Evolutionary conservation across 1,140 invertebrate species (phyloP).

Genomic region (Saccostrea cuccullata): DNA sequence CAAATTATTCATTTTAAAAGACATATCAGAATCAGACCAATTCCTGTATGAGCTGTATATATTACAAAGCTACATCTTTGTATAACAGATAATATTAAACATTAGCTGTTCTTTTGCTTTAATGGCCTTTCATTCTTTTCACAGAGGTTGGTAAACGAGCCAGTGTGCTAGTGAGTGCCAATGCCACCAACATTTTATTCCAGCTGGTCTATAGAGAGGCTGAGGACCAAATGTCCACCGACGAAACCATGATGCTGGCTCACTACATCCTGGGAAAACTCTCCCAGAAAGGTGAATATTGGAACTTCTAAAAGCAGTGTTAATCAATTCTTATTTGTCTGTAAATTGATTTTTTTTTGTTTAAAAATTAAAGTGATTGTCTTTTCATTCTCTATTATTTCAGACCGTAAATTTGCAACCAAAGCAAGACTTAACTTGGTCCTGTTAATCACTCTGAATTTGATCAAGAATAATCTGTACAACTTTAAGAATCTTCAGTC

Average conservation of each 20-base stretch:
- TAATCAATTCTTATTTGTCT: not conserved
- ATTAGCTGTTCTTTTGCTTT: too few species aligned
- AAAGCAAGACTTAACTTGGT: conserved; percentile 74
- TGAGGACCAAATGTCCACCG: conserved; percentile 63
- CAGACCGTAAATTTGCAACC: conserved; percentile 77
- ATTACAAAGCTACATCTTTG: too few species aligned
- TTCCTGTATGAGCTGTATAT: too few species aligned
- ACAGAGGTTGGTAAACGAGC: conserved; percentile 72
- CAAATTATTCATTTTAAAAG: too few species aligned
- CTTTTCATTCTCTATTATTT: conserved; percentile 44
- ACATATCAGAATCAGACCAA: too few species aligned
- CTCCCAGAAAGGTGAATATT: conserved; percentile 72
- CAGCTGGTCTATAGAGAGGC: conserved; percentile 68
- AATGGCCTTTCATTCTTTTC: conserved; percentile 5
- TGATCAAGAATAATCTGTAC: conserved; percentile 72
- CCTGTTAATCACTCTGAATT: conserved; percentile 70
- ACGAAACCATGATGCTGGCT: conserved; percentile 67
- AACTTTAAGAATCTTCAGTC: conserved; percentile 69
- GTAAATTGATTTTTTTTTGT: not conserved
- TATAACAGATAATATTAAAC: too few species aligned
- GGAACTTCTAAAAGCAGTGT: too few species aligned
- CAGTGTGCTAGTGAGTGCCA: conserved; percentile 69
- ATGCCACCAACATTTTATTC: conserved; percentile 71
- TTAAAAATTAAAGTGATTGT: not conserved
- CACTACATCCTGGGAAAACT: conserved; percentile 73